Conservation (phyloP, 1,140 invertebrate genomes). For the Drosophila bifasciata region DNA sequence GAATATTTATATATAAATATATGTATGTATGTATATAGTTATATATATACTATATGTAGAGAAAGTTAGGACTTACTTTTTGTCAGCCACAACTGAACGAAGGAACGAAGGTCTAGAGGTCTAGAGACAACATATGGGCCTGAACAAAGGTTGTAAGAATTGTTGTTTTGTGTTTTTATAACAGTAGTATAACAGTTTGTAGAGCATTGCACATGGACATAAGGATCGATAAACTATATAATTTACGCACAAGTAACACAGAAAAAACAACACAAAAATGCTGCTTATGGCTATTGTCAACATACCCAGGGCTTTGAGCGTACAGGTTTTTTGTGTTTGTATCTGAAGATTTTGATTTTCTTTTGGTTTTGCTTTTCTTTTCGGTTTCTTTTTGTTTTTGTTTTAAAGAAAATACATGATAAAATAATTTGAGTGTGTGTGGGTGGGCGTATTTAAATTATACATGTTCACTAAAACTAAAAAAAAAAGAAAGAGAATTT, state of each 20-base stretch:
- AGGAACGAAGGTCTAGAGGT: constrained; percentile 46
- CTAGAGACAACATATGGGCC: constrained; percentile 22
- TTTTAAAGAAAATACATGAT: constrained; percentile 21
- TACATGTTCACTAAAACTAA: constrained; percentile 55
- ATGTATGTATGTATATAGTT: constrained; percentile 24
- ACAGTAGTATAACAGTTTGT: constrained; percentile 56
- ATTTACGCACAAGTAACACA: constrained; percentile 54
- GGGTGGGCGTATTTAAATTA: constrained; percentile 13
- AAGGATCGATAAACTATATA: constrained; percentile 50
- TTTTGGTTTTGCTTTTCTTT: constrained; percentile 17
- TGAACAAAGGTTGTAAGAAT: constrained; percentile 16
- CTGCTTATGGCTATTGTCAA: constrained; percentile 55
- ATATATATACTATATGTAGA: constrained; percentile 35
- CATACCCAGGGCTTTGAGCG: constrained; percentile 53
- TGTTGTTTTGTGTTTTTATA: constrained; percentile 31
- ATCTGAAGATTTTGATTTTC: constrained; percentile 20
- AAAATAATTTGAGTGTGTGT: constrained; percentile 37
- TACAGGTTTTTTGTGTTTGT: constrained; percentile 42
- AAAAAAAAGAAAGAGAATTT: constrained; percentile 42
- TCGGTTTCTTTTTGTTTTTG: constrained; percentile 32
- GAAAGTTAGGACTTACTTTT: constrained; percentile 57
- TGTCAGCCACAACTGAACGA: constrained; percentile 54
- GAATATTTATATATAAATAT: constrained; percentile 38
- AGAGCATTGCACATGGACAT: constrained; percentile 50
- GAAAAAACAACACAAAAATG: constrained; percentile 43